phyloP scores from a whole-genome alignment of 2,888 invertebrate genomes.

The Drosophila limbata region DNA sequence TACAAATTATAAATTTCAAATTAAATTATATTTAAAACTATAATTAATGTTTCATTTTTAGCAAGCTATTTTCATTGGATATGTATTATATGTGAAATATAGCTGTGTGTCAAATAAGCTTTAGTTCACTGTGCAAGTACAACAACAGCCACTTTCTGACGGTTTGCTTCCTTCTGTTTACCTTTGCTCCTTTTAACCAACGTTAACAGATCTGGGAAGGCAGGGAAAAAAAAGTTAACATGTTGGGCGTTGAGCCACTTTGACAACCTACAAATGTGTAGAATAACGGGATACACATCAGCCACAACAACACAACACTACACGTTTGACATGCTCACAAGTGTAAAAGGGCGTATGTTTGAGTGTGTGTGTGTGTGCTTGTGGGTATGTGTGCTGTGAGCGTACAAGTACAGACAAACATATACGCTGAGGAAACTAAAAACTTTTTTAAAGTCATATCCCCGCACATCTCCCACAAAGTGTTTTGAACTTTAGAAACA shows the following conservation, averaged over 20 bases:
- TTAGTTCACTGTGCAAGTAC: too few relatives aligned
- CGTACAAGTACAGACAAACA: slow-evolving; percentile 27
- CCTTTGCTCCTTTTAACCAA: slow-evolving; percentile 40
- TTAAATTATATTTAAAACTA: too few relatives aligned
- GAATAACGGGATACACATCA: slow-evolving; percentile 61
- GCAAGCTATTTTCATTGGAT: too few relatives aligned
- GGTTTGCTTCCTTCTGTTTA: slow-evolving; percentile 55
- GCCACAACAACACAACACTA: slow-evolving; percentile 49
- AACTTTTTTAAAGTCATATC: slow-evolving; percentile 79
- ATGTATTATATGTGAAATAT: too few relatives aligned
- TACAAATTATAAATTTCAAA: too few relatives aligned
- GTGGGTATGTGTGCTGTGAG: slow-evolving; percentile 15
- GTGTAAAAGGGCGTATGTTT: not conserved
- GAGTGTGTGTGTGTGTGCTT: slow-evolving; percentile 2
- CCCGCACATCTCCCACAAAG: slow-evolving; percentile 64
- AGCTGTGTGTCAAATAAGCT: too few relatives aligned
- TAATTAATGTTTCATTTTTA: too few relatives aligned
- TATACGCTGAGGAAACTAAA: slow-evolving; percentile 44
- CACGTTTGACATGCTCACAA: slow-evolving; percentile 29
- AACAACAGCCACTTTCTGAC: not conserved
- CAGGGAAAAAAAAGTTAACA: slow-evolving; percentile 71
- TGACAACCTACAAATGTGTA: slow-evolving; percentile 79
- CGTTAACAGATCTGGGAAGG: slow-evolving; percentile 24
- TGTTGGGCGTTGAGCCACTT: slow-evolving; percentile 75
- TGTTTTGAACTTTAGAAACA: slow-evolving; percentile 80